Evolutionary conservation across 2,113 vertebrate species (phyloP).

Genomic region (Paradoxurus hermaphroditus): DNA sequence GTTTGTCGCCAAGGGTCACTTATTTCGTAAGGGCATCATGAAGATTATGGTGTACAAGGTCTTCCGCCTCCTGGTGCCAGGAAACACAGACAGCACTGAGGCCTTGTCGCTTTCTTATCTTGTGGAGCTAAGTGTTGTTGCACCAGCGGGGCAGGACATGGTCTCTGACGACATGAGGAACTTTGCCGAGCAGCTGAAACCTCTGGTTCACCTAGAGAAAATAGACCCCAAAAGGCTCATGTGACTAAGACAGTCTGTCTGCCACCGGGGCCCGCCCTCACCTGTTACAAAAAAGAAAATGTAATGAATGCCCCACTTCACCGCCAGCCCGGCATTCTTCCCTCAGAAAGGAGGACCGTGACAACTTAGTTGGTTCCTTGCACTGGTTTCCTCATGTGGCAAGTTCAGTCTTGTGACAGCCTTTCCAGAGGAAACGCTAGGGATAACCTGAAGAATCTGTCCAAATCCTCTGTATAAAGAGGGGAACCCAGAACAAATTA

Average conservation of each 20-base stretch:
- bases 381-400: neutral
- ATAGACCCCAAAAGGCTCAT: slow-evolving; percentile 96
- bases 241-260: slow-evolving; percentile 61
- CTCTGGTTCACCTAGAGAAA: slow-evolving; percentile 96
- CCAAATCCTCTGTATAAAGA: neutral
- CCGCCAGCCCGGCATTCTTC: neutral
- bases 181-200: slow-evolving; percentile 97
- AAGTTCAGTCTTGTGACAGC: neutral
- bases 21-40: slow-evolving; percentile 96
- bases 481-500: neutral
- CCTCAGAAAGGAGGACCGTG: neutral
- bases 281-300: neutral
- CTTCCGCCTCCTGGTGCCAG: slow-evolving; percentile 93
- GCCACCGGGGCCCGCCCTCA: neutral
- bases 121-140: slow-evolving; percentile 86
- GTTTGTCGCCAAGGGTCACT: slow-evolving; percentile 94
- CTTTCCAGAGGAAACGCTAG: slow-evolving; percentile 4
- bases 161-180: slow-evolving; percentile 96
- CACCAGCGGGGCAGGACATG: slow-evolving; percentile 82
- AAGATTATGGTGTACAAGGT: slow-evolving; percentile 97
- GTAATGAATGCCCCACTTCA: neutral
- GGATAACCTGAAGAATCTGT: neutral
- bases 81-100: slow-evolving; percentile 95
- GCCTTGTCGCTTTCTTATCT: slow-evolving; percentile 94
- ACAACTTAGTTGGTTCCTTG: neutral